Base-by-base conservation (phyloP, 2,888 invertebrate species). In the Limenitis camilla region DNA sequence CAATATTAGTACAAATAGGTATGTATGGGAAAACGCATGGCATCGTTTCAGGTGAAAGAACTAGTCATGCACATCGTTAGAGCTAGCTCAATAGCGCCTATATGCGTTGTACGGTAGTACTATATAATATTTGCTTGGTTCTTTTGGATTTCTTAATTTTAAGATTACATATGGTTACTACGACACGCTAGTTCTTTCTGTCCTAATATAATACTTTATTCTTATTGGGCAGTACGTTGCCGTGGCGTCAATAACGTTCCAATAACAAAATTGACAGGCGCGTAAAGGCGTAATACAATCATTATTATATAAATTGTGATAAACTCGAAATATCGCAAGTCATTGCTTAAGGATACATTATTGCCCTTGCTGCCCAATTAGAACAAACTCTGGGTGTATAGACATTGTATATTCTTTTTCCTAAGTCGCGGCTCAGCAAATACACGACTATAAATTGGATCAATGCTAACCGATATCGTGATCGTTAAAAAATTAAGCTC, bases 1-100 rank as follows among this genome's bases (percentile, higher is more conserved):
- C 76, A 73, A 74, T 81, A 76, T 49, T 55, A 77, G 76, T 83
- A 84, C 76, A 85, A 81, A 81, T 77, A 76, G 78, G 74, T 79
- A 75, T 71, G 51, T 52, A 41, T 32, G 45, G 28, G 49, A 35
- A 41, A 39, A 45, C 55, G 27, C 44, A 35, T 32, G 32, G 52
- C 38, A 42, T 41, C 10, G 6, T 40, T 41, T 54, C 46, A 53
- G 52, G 52, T 40, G 55, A 55, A 55, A 61, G 55, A 61, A 58
- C 58, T 59, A 58, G 59, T 38, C 59, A 46, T 50, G 56, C 39
- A 48, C 47, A 29, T 33, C 7, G 11, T 32, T 52, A 52, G 42
- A 41, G 31, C 49, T 52, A 56, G 31, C 35, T 49, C 52, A 30
- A 28, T 40, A 28, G 39, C 40, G 39, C 33, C 19, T 2, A 19